Evolutionary conservation across 35 echinoderm and acorn worm genomes (phyloP).

Genomic region (Nesometra sesokonis): DNA sequence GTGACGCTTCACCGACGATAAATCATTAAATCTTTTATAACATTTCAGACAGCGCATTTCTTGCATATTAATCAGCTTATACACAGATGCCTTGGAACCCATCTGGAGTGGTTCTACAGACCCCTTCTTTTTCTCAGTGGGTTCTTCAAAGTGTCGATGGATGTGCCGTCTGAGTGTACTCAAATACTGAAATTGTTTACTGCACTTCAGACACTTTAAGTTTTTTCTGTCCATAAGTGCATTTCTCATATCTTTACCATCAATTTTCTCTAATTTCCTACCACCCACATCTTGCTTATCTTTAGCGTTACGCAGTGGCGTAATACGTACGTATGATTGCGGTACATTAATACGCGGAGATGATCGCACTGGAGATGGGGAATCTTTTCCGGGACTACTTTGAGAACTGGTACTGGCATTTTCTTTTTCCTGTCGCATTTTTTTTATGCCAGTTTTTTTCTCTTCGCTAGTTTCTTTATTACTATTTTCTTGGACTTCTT

Average conservation of each 20-base stretch:
- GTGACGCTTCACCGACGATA: slow-evolving; percentile 62
- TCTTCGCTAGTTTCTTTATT: not conserved
- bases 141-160: slow-evolving; percentile 37
- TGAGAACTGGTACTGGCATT: not conserved
- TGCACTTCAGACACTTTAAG: slow-evolving; percentile 68
- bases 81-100: slow-evolving; percentile 42
- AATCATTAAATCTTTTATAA: slow-evolving; percentile 57
- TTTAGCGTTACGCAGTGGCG: not conserved
- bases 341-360: not conserved
- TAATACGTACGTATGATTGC: slow-evolving; percentile 7
- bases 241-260: slow-evolving; percentile 25
- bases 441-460: not conserved
- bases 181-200: slow-evolving; percentile 69
- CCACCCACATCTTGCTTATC: not conserved
- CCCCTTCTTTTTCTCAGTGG: not conserved
- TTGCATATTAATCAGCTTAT: slow-evolving; percentile 62
- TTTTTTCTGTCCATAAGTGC: slow-evolving; percentile 69
- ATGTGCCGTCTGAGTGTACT: slow-evolving; percentile 77
- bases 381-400: not conserved
- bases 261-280: not conserved
- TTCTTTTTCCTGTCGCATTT: not conserved
- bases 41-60: slow-evolving; percentile 84
- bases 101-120: slow-evolving; percentile 5
- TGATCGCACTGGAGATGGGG: not conserved
- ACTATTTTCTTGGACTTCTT: not conserved